Evolutionary conservation across 1,140 invertebrate genomes (phyloP).

Genomic region (Cydia fagiglandana): DNA sequence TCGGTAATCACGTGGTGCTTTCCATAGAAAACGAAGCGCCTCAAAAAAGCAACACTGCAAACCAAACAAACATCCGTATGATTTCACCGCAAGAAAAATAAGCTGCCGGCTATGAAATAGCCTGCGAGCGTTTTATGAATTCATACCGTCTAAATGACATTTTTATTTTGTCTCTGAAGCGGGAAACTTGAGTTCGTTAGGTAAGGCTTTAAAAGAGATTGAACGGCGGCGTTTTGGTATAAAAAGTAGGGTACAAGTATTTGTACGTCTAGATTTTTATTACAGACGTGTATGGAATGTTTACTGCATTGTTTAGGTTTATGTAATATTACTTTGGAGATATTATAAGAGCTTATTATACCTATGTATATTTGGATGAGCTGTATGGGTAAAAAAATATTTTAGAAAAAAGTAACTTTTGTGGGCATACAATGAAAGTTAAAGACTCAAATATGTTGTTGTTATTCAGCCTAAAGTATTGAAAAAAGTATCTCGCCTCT

Average conservation of each 20-base stretch:
- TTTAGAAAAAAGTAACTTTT: no score
- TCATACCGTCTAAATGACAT: conserved; percentile 62
- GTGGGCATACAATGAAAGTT: no score
- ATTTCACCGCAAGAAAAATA: conserved; percentile 50
- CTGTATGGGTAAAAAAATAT: no score
- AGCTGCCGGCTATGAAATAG: conserved; percentile 56
- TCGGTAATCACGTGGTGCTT: no score
- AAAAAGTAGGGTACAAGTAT: conserved; percentile 9
- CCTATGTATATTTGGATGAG: no score
- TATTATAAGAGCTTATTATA: no score
- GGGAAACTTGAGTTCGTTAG: conserved; percentile 43
- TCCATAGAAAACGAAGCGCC: no score
- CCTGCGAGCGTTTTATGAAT: conserved; percentile 64
- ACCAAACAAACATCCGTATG: conserved; percentile 29
- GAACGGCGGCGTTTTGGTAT: conserved; percentile 8
- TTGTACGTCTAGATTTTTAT: background rate
- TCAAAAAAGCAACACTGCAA: no score
- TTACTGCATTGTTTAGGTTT: background rate
- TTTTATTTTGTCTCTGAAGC: conserved; percentile 65
- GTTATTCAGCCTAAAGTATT: no score
- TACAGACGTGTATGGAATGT: background rate
- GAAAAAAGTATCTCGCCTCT: no score
- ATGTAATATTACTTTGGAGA: background rate
- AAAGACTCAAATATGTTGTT: no score
- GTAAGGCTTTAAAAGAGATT: conserved; percentile 15